These are phyloP conservation scores for Drosophila willistoni DNA, from an alignment of 1,140 invertebrate species.

Conservation along the genomic window DNA sequence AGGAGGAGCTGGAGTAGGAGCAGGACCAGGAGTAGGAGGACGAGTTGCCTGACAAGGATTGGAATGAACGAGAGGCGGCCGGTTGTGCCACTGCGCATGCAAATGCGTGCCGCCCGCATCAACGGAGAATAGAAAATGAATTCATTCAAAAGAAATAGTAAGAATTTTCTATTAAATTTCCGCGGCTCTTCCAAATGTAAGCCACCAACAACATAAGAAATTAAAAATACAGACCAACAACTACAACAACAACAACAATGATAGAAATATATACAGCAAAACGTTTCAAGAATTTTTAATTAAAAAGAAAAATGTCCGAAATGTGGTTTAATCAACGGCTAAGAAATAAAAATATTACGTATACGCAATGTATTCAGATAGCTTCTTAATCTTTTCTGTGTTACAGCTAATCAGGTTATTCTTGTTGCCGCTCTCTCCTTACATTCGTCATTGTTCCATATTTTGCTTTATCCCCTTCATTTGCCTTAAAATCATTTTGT, in stretches of 20 bases:
- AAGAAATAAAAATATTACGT: conserved; percentile 33
- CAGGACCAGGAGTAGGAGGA: conserved; percentile 4
- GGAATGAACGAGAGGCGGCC: conserved; percentile 21
- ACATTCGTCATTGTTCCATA: conserved; percentile 4
- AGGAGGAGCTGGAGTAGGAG: conserved; percentile 6
- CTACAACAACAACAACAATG: conserved; percentile 53
- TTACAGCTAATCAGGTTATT: conserved; percentile 12
- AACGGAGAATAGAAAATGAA: conserved; percentile 70
- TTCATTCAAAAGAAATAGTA: conserved; percentile 74
- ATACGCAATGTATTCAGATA: conserved; percentile 38
- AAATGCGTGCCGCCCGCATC: conserved; percentile 51
- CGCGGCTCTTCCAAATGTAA: conserved; percentile 23
- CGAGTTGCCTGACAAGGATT: conserved; percentile 46
- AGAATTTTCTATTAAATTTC: conserved; percentile 77
- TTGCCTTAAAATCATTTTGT: conserved; percentile 14
- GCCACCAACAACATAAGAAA: conserved; percentile 15
- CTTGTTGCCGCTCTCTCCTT: neutral
- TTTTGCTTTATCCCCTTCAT: conserved; percentile 1
- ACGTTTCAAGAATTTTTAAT: conserved; percentile 77
- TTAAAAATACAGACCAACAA: conserved; percentile 31
- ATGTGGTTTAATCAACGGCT: conserved; percentile 64
- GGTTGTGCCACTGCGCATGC: conserved; percentile 48
- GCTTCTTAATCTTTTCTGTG: conserved; percentile 29
- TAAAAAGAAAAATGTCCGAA: conserved; percentile 62
- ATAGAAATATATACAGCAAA: conserved; percentile 72